Conservation (phyloP, 2,888 invertebrate species). For the Coenonympha arcania region DNA sequence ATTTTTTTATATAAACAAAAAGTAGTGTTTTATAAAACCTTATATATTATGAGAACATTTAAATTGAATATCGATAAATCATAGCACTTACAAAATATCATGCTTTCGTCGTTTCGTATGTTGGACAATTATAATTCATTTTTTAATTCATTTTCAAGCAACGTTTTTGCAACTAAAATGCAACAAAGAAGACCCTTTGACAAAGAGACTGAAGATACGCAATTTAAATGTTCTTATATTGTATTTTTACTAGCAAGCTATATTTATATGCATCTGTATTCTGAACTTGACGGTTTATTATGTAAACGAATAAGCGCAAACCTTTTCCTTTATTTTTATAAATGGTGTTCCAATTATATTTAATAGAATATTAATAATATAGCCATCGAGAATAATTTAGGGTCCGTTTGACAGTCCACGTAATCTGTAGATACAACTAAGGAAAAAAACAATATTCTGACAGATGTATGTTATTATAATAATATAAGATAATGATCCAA, state of each 20-base stretch:
- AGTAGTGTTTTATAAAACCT: background rate
- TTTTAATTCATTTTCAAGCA: too few relatives aligned
- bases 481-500: too few relatives aligned
- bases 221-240: too few relatives aligned
- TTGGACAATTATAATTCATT: too few relatives aligned
- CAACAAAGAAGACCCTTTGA: too few relatives aligned
- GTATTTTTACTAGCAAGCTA: background rate
- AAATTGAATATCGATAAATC: background rate
- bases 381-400: background rate
- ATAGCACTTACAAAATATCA: too few relatives aligned
- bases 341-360: constrained; percentile 15
- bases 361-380: constrained; percentile 6
- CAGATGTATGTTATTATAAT: too few relatives aligned
- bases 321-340: constrained; percentile 1
- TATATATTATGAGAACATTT: background rate
- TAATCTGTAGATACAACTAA: too few relatives aligned
- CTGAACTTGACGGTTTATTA: background rate
- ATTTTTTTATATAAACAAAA: background rate
- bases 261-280: background rate
- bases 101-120: background rate
- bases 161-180: too few relatives aligned
- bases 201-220: background rate
- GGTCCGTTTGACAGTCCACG: too few relatives aligned
- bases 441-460: too few relatives aligned
- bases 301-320: background rate